Evolutionary conservation across 2,888 invertebrate species (phyloP), one percentile per base, ranked within the genome.

Genomic region (Tyria jacobaeae): DNA sequence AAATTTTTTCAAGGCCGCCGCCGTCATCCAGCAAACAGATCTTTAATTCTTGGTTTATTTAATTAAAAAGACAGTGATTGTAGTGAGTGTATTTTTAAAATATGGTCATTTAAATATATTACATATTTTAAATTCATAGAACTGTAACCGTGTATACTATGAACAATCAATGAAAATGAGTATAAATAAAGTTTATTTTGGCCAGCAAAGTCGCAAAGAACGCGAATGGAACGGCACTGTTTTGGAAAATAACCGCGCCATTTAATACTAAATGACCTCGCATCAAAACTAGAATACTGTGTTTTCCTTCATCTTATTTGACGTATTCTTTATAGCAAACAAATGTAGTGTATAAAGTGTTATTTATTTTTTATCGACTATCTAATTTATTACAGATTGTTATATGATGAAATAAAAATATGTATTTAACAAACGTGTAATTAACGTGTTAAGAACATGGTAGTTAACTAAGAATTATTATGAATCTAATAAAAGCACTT

Each of bases 241-340:
- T 56, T 61, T 61, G 57, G 57, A 57, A 62, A 62, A 57, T 53
- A 52, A 34, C 62, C 17, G 48, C 47, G 24, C n/a, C 62, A 53
- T 57, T 53, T 53, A 61, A 48, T 48, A 10, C 24, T 48, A 39
- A 25, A 60, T 51, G 55, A 55, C 44, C 37, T 57, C 48, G 39
- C 49, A 39, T 49, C 48, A 55, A 31, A 48, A 57, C 62, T 52
- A 52, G 12, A 51, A 37, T 24, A 39, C 17, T 31, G 17, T 37
- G 51, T 51, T 56, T 56, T 44, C 21, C 17, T 44, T 57, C 27
- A 21, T 57, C 49, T 57, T 57, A 25, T 35, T 52, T 37, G 48
- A 34, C 34, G 4, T 47, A 21, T 35, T n/a, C 14, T 27, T 24
- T 48, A 51, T 52, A 52, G 24, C 31, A 21, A 10, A 37, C 44